These are phyloP conservation scores for Tipula confusa DNA, from an alignment of 2,888 invertebrate species.

Conservation along the genomic window DNA sequence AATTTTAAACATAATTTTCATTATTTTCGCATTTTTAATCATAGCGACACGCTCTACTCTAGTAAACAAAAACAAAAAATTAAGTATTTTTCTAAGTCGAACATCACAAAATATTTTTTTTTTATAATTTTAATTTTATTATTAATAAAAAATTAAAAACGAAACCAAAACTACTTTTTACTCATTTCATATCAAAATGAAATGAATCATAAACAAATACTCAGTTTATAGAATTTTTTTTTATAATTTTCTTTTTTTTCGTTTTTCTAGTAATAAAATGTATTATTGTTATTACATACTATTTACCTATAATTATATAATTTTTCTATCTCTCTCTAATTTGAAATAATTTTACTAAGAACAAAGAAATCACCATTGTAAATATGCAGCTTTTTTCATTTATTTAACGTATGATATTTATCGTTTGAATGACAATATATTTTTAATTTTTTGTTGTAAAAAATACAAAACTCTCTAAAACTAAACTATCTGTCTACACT, in stretches of 20 bases:
- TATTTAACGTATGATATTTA: too few relatives aligned
- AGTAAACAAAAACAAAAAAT: not conserved
- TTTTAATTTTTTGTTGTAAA: not conserved
- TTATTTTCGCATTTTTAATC: not conserved
- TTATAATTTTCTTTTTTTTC: not conserved
- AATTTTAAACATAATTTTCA: not conserved
- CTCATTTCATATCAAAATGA: not conserved
- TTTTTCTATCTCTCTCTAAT: not conserved
- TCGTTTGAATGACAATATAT: too few relatives aligned
- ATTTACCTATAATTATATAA: not conserved
- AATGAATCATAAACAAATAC: slow-evolving; percentile 3
- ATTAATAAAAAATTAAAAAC: not conserved
- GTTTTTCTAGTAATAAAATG: not conserved
- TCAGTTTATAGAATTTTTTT: not conserved
- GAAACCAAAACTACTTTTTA: slow-evolving; percentile 20
- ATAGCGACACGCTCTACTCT: not conserved
- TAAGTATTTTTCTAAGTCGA: not conserved
- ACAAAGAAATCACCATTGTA: not conserved
- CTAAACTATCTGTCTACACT: not conserved
- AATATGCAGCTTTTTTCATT: not conserved
- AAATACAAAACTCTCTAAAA: too few relatives aligned
- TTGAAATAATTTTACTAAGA: not conserved
- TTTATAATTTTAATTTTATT: not conserved
- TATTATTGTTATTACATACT: not conserved
- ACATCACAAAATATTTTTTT: not conserved